Percentiles rank a stretch among this genome's conserved stretches.
Evolutionary conservation across 2,113 vertebrate species (phyloP).

Genomic region (Aphelocoma coerulescens): DNA sequence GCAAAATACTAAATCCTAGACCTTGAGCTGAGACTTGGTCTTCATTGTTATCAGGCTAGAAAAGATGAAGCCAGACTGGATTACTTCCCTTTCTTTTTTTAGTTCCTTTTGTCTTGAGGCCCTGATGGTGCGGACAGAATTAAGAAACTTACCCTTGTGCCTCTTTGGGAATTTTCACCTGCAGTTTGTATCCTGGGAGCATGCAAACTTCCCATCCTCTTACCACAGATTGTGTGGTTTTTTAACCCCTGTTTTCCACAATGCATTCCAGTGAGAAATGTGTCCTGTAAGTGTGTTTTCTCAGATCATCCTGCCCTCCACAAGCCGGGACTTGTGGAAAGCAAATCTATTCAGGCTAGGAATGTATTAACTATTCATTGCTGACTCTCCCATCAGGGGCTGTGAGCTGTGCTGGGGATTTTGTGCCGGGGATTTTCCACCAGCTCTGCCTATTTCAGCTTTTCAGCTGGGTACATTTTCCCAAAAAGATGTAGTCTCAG

Average conservation of each 20-base stretch:
- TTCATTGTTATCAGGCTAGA: not conserved
- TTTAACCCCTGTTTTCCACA: not conserved
- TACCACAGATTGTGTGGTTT: not conserved
- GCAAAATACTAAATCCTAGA: not conserved
- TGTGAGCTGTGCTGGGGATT: not conserved
- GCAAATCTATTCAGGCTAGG: not conserved
- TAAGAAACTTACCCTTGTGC: not conserved
- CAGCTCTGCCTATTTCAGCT: not conserved
- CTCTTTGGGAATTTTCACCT: not conserved
- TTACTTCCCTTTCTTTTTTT: not conserved
- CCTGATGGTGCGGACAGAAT: not conserved
- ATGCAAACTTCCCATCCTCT: not conserved
- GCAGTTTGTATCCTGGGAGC: not conserved
- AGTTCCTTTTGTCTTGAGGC: not conserved
- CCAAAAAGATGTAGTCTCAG: not conserved
- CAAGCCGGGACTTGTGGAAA: not conserved
- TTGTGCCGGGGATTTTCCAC: constrained; percentile 47
- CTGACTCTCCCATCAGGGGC: not conserved
- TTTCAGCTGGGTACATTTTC: constrained; percentile 1
- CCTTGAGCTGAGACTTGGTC: not conserved
- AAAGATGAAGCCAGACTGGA: not conserved
- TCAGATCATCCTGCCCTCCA: not conserved
- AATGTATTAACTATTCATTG: not conserved
- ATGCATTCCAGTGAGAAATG: not conserved
- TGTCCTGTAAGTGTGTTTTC: not conserved